These are phyloP conservation scores for Lasioglossum calceatum DNA, from an alignment of 2,888 invertebrate species.

Conservation along the genomic window DNA sequence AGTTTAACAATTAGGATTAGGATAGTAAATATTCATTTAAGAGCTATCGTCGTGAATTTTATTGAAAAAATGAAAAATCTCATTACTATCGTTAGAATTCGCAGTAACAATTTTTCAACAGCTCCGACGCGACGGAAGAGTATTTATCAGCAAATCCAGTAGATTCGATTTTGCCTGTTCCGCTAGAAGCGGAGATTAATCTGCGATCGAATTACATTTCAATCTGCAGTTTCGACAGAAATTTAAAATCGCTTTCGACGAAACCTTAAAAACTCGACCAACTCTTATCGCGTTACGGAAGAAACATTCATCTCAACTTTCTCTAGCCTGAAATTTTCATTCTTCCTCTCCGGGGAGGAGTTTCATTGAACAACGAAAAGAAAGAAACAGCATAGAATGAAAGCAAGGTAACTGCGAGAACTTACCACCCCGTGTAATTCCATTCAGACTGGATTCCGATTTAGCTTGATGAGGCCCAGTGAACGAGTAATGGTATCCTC, in stretches of 20 bases:
- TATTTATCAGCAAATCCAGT: neutral
- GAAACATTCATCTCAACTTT: neutral
- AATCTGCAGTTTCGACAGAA: neutral
- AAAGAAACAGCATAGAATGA: neutral
- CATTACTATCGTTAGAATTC: too few relatives aligned
- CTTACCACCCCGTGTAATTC: conserved; percentile 86
- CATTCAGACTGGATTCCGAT: conserved; percentile 87
- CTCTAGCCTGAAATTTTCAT: neutral
- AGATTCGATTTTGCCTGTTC: neutral
- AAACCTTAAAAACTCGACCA: neutral
- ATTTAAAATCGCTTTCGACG: neutral
- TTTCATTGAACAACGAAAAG: neutral
- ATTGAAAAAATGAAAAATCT: too few relatives aligned
- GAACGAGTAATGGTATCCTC: conserved; percentile 87
- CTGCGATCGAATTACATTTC: neutral
- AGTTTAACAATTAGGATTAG: neutral
- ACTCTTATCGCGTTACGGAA: neutral
- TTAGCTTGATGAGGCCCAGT: conserved; percentile 88
- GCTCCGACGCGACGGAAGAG: neutral
- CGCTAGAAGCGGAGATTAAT: conserved; percentile 10
- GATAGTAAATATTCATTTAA: too few relatives aligned
- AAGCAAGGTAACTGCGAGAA: conserved; percentile 9
- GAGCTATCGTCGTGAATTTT: too few relatives aligned
- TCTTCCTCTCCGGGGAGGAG: neutral
- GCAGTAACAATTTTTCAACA: neutral